These are phyloP conservation scores for Eupithecia exiguata DNA, from an alignment of 2,888 invertebrate species.

Conservation along the genomic window DNA sequence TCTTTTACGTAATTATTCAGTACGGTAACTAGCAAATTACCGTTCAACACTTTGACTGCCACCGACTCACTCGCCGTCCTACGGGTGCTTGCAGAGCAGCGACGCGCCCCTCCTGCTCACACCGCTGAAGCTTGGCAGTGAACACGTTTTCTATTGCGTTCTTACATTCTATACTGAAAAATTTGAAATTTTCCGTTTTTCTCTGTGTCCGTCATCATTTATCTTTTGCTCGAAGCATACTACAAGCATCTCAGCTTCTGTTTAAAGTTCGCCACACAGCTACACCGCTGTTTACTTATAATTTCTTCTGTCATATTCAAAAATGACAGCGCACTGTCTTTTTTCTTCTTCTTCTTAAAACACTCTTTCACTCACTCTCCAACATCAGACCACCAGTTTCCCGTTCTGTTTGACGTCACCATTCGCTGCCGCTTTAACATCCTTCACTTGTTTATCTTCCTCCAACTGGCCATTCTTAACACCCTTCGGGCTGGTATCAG, in stretches of 20 bases:
- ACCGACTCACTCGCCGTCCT: background rate
- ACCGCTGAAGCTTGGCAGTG: background rate
- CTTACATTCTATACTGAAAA: background rate
- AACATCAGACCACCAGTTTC: background rate
- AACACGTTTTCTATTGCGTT: background rate
- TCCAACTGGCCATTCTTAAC: background rate
- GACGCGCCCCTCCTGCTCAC: background rate
- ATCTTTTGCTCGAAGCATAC: background rate
- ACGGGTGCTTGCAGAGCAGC: background rate
- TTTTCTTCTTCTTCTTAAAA: background rate
- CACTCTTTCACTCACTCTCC: background rate
- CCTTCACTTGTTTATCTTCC: background rate
- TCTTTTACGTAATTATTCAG: background rate
- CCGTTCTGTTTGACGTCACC: conserved; percentile 1
- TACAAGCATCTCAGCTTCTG: background rate
- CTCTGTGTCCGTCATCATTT: background rate
- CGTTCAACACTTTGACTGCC: background rate
- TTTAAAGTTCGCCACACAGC: background rate
- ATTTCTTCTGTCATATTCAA: background rate
- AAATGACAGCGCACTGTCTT: background rate
- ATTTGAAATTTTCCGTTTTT: background rate
- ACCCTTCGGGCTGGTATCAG: background rate
- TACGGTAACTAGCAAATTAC: background rate
- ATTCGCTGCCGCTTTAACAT: background rate
- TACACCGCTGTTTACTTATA: background rate